Evolutionary conservation across 1,140 invertebrate species (phyloP), one percentile per base, ranked within the genome.

Genomic region (Leptonema lineaticorne): DNA sequence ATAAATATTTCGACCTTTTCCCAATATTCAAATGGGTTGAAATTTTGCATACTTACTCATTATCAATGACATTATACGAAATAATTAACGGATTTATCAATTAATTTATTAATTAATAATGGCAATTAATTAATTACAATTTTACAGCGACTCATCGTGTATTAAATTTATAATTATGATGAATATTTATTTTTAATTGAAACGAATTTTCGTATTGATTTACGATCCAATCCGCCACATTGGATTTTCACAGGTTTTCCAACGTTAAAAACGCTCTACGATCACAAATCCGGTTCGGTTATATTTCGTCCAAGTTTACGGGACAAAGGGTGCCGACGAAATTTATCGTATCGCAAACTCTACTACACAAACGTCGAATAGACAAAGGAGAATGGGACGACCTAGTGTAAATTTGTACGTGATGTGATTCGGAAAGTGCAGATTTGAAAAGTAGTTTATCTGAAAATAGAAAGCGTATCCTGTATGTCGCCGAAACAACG

Each of bases 361-460:
- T 16, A 16, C 37, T 9, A n/a, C n/a, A n/a, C n/a, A n/a, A n/a
- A n/a, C n/a, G n/a, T n/a, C 2, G 37, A 16, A 41, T 41, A 41
- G 37, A 41, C 37, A 41, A 41, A 41, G n/a, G n/a, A 33, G 46
- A 48, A 48, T 20, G 46, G 46, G 46, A 41, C 46, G 50, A 22
- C 50, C 46, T 41, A 20, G 20, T 53, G 50, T 53, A 53, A 53
- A 53, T 53, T 59, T 59, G 33, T 62, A 62, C 59, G 59, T 62
- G 59, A 62, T 62, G 59, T 33, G 59, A 62, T 37, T 37, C 59
- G 30, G 18, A 62, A 62, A 62, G 29, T 33, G 59, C 22, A 33
- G 59, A 62, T 62, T 62, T 62, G 29, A 62, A 62, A 62, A 62
- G 30, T 62, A 62, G 59, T 62, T 62, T 41, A 62, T 62, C 59